phyloP scores from a whole-genome alignment of 2,888 invertebrate species.

The Melanostoma mellinum region DNA sequence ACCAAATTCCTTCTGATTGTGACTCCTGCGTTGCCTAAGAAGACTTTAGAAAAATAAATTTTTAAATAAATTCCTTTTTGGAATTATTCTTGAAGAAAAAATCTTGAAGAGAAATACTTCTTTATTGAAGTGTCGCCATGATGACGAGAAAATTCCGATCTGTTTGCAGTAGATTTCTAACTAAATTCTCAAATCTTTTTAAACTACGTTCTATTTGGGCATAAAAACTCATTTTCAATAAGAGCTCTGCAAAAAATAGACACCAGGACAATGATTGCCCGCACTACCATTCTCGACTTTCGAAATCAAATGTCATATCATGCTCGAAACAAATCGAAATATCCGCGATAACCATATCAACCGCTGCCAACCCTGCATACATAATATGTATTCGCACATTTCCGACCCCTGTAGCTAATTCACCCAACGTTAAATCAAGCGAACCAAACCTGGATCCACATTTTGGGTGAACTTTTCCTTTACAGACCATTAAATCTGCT shows the following conservation, averaged over 20 bases:
- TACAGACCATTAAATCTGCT: slow-evolving; percentile 59
- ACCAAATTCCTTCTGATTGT: too few species aligned
- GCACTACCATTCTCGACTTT: slow-evolving; percentile 31
- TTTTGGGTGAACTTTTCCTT: slow-evolving; percentile 43
- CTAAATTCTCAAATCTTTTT: slow-evolving; percentile 3
- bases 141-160: too few species aligned
- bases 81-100: too few species aligned
- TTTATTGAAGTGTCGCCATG: too few species aligned
- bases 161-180: too few species aligned
- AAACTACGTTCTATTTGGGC: slow-evolving; percentile 12
- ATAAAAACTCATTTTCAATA: slow-evolving; percentile 18
- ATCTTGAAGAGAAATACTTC: too few species aligned
- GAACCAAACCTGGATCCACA: slow-evolving; percentile 52
- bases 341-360: slow-evolving; percentile 57
- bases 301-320: slow-evolving; percentile 51
- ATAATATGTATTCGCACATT: neutral
- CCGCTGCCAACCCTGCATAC: slow-evolving; percentile 5
- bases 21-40: too few species aligned
- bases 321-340: slow-evolving; percentile 56
- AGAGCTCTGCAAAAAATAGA: neutral
- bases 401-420: slow-evolving; percentile 42
- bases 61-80: too few species aligned
- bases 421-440: slow-evolving; percentile 56
- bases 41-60: too few species aligned
- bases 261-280: slow-evolving; percentile 46